Base-by-base conservation (phyloP, 1,140 invertebrate genomes). In the Bombus waltoni region DNA sequence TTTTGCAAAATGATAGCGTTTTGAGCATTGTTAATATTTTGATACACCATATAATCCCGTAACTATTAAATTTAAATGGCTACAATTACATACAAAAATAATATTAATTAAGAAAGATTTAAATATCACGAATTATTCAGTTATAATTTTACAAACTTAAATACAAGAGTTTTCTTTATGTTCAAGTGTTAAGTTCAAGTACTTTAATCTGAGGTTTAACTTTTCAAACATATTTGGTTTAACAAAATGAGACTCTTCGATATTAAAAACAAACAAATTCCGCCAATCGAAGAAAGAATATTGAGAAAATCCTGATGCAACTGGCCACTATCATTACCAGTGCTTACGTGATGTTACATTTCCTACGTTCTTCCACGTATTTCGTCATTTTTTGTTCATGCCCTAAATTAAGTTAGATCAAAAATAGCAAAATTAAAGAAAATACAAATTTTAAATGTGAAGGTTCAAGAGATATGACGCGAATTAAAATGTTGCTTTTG, bases 251-350 rank as follows among this genome's bases (percentile, higher is more conserved):
- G 25, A 62, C 18, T 22, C 6, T n/a, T 8, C 35, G n/a, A 18
- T 76, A 40, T 40, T 28, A 40, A 62, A 11, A 76, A n/a, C 25
- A 59, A 62, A 42, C 13, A 76, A 62, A 76, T 62, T 76, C 9
- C 53, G 22, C 15, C 5, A 53, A 53, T 22, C 47, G 6, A 18
- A 15, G 18, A 1, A 22, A 8, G 1, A 53, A 6, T 53, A 53
- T 8, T 53, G 8, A 8, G 32, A 28, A 44, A 40, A 80, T 4
- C 62, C 62, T 66, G 77, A 66, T 66, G 77, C 62, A 78, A 80
- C 1, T 25, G 15, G 0, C 4, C 15, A 38, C 13, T 13, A 66
- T 18, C 3, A 2, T 80, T 47, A 11, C 40, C 9, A 38, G 18
- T 18, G 32, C 28, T 59, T 40, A 18, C 25, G 25, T 3, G 47